Evolutionary conservation across 2,113 vertebrate species (phyloP).

Genomic region (Heterotis niloticus): DNA sequence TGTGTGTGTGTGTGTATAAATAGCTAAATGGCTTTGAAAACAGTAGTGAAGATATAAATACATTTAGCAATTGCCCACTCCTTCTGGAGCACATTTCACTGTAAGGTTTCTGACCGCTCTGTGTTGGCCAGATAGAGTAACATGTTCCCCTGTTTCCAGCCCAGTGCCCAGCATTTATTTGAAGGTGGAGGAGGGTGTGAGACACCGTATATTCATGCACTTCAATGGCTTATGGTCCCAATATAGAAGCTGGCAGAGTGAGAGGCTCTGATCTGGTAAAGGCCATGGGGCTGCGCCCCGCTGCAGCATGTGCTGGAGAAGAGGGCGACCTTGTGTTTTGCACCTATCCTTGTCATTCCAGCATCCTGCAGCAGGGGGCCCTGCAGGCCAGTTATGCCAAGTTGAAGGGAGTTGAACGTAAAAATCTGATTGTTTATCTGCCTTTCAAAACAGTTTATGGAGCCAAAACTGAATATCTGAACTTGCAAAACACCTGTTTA

Average conservation of each 20-base stretch:
- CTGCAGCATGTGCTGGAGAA: constrained; percentile 33
- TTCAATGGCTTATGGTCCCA: constrained; percentile 63
- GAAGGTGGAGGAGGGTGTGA: constrained; percentile 62
- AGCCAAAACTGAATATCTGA: no score
- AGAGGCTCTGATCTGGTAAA: constrained; percentile 40
- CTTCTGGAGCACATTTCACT: constrained; percentile 50
- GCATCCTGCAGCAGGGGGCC: constrained; percentile 54
- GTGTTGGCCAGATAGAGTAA: constrained; percentile 59
- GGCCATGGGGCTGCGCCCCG: constrained; percentile 32
- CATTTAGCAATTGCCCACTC: constrained; percentile 20
- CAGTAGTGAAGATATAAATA: neutral
- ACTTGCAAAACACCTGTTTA: no score
- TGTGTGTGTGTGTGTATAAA: no score
- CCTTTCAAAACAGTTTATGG: no score
- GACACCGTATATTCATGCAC: constrained; percentile 64
- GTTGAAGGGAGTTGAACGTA: neutral
- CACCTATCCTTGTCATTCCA: constrained; percentile 35
- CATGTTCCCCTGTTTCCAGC: constrained; percentile 57
- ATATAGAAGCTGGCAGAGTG: constrained; percentile 62
- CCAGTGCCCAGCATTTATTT: constrained; percentile 61
- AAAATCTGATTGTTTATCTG: neutral
- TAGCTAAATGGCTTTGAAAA: neutral
- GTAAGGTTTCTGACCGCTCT: constrained; percentile 51
- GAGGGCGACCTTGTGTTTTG: constrained; percentile 31
- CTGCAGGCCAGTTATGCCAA: constrained; percentile 44